These are phyloP conservation scores for Calyptomena viridis DNA, from an alignment of 2,113 vertebrate species.

Conservation along the genomic window DNA sequence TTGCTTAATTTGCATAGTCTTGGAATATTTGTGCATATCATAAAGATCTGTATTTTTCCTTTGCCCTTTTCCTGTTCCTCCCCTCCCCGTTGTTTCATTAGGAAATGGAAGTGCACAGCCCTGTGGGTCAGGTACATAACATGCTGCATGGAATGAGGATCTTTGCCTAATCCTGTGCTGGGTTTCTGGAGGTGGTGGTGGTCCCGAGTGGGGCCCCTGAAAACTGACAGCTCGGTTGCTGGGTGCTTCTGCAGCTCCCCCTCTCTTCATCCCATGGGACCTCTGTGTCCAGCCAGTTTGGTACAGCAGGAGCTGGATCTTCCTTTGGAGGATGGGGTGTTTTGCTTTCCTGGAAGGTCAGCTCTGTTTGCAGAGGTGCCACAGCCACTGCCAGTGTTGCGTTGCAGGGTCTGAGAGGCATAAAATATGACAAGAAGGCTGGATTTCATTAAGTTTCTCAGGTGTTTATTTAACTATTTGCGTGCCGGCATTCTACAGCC, in stretches of 20 bases:
- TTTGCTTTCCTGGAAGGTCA: not conserved
- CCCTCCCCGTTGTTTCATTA: not conserved
- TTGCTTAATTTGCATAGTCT: conserved; percentile 59
- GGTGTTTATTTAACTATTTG: too few species aligned
- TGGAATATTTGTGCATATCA: conserved; percentile 60
- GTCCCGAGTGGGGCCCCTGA: too few species aligned
- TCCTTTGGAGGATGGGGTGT: rapidly evolving
- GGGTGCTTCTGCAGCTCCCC: not conserved
- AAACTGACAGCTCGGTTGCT: not conserved
- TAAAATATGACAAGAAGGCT: too few species aligned
- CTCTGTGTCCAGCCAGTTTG: not conserved
- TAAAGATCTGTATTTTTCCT: not conserved
- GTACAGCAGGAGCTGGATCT: not conserved
- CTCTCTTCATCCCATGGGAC: rapidly evolving
- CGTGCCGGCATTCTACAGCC: too few species aligned
- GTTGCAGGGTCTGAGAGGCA: too few species aligned
- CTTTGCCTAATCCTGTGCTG: not conserved
- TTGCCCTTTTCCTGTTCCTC: conserved; percentile 1
- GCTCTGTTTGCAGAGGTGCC: not conserved
- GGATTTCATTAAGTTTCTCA: too few species aligned
- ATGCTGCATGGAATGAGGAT: not conserved
- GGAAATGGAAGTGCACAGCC: not conserved
- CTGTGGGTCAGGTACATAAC: rapidly evolving
- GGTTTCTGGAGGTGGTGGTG: not conserved
- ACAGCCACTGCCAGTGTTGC: too few species aligned